Evolutionary conservation across 2,888 invertebrate species (phyloP).

Genomic region (Amaurobius ferox): DNA sequence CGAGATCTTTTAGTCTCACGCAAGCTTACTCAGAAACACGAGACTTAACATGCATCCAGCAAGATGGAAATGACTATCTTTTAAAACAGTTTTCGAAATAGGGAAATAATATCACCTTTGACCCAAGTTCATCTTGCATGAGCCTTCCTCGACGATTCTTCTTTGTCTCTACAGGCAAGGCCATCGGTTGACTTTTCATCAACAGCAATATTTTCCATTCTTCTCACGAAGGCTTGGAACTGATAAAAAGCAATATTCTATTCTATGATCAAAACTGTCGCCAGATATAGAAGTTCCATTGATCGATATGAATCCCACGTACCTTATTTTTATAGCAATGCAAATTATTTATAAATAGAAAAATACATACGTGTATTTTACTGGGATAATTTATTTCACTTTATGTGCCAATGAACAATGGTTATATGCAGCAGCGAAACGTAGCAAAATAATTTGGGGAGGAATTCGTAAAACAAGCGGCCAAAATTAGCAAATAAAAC

Average conservation of each 20-base stretch:
- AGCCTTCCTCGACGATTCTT: constrained; percentile 38
- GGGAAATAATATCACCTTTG: constrained; percentile 48
- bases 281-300: neutral
- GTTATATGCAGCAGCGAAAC: too few species aligned
- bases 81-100: constrained; percentile 43
- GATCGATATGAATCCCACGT: neutral
- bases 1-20: neutral
- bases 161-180: constrained; percentile 45
- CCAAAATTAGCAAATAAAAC: too few species aligned
- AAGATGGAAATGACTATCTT: constrained; percentile 35
- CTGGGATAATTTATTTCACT: too few species aligned
- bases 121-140: constrained; percentile 31
- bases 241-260: constrained; percentile 7
- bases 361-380: too few species aligned
- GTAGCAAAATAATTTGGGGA: too few species aligned
- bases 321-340: too few species aligned
- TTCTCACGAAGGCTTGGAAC: neutral
- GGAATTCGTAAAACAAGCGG: too few species aligned
- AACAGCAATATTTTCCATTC: constrained; percentile 13
- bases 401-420: too few species aligned
- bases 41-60: constrained; percentile 6
- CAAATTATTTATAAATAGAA: too few species aligned
- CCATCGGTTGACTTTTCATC: constrained; percentile 27
- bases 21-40: neutral
- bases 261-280: neutral